Evolutionary conservation across 2,888 invertebrate genomes (phyloP).

Genomic region (Drosophila mimica): DNA sequence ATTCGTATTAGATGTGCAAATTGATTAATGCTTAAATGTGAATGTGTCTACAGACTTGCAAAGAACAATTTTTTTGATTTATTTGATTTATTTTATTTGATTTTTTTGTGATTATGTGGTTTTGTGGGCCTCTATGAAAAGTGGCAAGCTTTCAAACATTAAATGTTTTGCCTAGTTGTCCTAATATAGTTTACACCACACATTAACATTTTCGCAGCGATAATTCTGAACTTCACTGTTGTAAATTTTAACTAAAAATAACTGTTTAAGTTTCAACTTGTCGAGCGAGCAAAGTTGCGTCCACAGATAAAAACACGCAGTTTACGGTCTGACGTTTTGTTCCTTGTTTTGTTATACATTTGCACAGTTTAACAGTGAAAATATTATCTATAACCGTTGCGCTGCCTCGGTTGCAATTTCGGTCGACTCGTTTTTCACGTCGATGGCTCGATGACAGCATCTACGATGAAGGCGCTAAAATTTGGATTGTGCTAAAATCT

Average conservation of each 20-base stretch:
- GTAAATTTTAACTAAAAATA: conserved; percentile 77
- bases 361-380: conserved; percentile 73
- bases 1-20: conserved; percentile 1
- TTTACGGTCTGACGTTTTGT: conserved; percentile 68
- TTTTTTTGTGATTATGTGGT: conserved; percentile 6
- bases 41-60: conserved; percentile 7
- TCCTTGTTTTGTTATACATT: conserved; percentile 80
- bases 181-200: conserved; percentile 32
- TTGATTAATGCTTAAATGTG: conserved; percentile 3
- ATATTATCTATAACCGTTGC: conserved; percentile 80
- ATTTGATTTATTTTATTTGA: neutral
- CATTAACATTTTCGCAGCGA: conserved; percentile 50
- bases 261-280: conserved; percentile 59
- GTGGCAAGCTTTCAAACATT: conserved; percentile 33
- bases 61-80: neutral
- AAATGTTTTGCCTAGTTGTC: conserved; percentile 27
- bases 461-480: conserved; percentile 45
- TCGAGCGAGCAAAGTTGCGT: conserved; percentile 49
- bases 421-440: conserved; percentile 13
- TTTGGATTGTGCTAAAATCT: conserved; percentile 10
- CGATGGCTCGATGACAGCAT: conserved; percentile 42
- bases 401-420: conserved; percentile 43
- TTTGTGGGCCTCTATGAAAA: conserved; percentile 19
- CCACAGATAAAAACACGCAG: conserved; percentile 71
- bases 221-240: conserved; percentile 57